A percentile compares a stretch with the other conserved stretches of the same genome.
Evolutionary conservation across 2,113 vertebrate genomes (phyloP).

Genomic region (Centrocercus urophasianus): DNA sequence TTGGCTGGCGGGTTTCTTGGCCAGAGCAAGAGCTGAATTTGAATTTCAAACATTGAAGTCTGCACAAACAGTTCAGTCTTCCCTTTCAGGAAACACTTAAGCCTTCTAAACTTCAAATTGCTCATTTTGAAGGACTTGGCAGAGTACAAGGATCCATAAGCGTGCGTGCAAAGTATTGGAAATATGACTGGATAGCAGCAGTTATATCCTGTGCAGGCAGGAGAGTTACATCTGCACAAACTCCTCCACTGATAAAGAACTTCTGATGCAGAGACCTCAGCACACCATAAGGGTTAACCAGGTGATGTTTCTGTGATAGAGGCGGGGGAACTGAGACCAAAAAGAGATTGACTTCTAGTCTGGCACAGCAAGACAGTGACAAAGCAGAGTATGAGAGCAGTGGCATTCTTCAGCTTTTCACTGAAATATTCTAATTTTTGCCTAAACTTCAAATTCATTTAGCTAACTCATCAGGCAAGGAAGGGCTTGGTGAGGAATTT

Average conservation of each 20-base stretch:
- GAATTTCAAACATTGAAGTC: not conserved
- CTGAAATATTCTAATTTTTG: not conserved
- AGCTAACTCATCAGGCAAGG: not conserved
- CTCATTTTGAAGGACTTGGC: not conserved
- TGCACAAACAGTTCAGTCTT: not conserved
- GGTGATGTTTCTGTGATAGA: not conserved
- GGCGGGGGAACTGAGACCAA: not conserved
- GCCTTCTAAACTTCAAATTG: not conserved
- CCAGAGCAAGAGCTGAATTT: not conserved
- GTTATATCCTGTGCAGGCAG: rapidly evolving
- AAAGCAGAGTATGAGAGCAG: not conserved
- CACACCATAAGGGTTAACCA: not conserved
- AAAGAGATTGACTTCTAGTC: not conserved
- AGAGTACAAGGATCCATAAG: not conserved
- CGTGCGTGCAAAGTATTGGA: not conserved
- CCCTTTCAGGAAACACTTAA: not conserved
- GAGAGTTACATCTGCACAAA: not conserved
- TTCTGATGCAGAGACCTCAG: not conserved
- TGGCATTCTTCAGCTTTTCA: not conserved
- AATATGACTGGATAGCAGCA: not conserved
- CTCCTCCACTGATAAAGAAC: not conserved
- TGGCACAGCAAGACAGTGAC: not conserved
- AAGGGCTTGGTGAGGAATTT: not conserved
- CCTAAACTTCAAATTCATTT: not conserved
- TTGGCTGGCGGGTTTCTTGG: not conserved